These are phyloP conservation scores for Muscicapa comitata DNA, from an alignment of 2,797 vertebrate genomes.

Conservation along the genomic window DNA sequence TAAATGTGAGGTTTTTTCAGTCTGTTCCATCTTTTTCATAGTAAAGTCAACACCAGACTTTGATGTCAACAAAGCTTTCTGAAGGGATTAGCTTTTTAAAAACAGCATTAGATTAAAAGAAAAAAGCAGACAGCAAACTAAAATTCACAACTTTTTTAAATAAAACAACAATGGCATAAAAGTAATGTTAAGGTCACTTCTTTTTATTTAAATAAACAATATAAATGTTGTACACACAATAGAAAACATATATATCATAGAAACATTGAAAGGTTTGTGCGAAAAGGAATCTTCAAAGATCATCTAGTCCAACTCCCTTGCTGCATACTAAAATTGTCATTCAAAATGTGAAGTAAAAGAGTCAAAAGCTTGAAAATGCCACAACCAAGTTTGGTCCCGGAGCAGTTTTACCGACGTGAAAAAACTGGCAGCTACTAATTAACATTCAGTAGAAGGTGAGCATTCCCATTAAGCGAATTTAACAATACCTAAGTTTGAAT, in stretches of 20 bases:
- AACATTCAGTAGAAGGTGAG: not conserved
- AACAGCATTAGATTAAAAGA: not conserved
- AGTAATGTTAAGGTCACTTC: not conserved
- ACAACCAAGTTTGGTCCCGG: not conserved
- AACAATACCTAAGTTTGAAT: not conserved
- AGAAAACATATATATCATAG: not conserved
- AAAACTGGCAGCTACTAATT: not conserved
- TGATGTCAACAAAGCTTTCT: not conserved
- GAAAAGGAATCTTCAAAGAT: not conserved
- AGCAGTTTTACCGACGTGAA: not conserved
- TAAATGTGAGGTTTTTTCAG: not conserved
- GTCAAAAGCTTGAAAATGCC: not conserved
- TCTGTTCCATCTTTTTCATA: not conserved
- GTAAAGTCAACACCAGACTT: not conserved
- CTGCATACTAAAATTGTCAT: not conserved
- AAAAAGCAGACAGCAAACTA: not conserved
- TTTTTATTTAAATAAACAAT: not conserved
- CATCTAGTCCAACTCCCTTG: not conserved
- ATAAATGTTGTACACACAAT: not conserved
- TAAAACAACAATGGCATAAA: not conserved
- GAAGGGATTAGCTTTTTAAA: not conserved
- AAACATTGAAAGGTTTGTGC: not conserved
- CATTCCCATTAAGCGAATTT: not conserved
- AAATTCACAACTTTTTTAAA: not conserved
- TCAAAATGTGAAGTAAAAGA: not conserved